These are phyloP conservation scores for Hirtodrosophila confusa DNA, from an alignment of 2,888 invertebrate genomes.

Conservation along the genomic window DNA sequence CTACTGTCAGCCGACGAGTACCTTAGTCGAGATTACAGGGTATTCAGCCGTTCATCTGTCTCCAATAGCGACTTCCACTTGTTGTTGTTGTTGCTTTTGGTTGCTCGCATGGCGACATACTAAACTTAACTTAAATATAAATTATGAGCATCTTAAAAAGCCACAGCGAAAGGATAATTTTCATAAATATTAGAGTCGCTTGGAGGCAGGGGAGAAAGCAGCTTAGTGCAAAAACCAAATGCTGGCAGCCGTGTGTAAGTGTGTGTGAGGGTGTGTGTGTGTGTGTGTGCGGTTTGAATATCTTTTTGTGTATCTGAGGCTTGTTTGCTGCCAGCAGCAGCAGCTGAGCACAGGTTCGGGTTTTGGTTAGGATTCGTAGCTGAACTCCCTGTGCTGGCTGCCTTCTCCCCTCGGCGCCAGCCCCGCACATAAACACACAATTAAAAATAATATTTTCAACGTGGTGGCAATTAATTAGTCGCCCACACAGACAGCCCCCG, in stretches of 20 bases:
- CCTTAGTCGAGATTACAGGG: no score
- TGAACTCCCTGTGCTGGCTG: conserved; percentile 16
- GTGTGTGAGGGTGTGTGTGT: not conserved
- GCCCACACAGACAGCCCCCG: conserved; percentile 34
- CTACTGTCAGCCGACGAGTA: no score
- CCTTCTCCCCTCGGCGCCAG: conserved; percentile 11
- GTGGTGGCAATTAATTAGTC: conserved; percentile 82
- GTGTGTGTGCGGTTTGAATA: conserved; percentile 21
- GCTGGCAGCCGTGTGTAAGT: conserved; percentile 25
- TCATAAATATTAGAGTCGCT: conserved; percentile 75
- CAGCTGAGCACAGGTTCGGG: conserved; percentile 34
- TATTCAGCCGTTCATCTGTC: no score
- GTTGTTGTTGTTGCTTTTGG: conserved; percentile 28
- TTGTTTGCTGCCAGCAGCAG: conserved; percentile 45
- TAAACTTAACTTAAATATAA: conserved; percentile 78
- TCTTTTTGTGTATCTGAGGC: conserved; percentile 38
- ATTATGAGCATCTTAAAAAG: conserved; percentile 80
- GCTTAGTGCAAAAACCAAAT: conserved; percentile 41
- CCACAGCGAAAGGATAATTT: conserved; percentile 79
- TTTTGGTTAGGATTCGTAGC: conserved; percentile 25
- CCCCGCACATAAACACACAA: conserved; percentile 78
- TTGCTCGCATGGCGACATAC: conserved; percentile 69
- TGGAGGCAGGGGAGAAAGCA: conserved; percentile 4
- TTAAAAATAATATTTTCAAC: conserved; percentile 82
- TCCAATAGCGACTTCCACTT: no score